Conservation (phyloP, 2,797 vertebrate species). For the Myioborus miniatus region DNA sequence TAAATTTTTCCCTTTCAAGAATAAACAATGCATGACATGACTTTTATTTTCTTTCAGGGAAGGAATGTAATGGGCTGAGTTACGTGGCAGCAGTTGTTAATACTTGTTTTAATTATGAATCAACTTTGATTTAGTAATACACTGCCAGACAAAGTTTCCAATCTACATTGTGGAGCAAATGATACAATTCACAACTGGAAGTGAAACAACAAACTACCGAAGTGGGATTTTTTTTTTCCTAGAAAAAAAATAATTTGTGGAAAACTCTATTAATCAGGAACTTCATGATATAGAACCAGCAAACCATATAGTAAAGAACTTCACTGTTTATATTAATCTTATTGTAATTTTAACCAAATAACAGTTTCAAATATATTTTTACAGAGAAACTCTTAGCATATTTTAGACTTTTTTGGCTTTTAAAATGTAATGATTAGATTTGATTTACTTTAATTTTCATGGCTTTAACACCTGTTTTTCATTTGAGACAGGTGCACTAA, state of each 20-base stretch:
- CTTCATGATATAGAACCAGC: not conserved
- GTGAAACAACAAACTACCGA: not conserved
- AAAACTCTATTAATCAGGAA: not conserved
- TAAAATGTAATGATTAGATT: not conserved
- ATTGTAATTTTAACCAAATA: not conserved
- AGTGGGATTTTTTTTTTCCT: not conserved
- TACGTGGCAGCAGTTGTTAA: not conserved
- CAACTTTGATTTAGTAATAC: not conserved
- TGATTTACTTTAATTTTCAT: not conserved
- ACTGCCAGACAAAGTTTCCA: not conserved
- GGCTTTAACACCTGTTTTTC: not conserved
- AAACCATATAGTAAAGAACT: not conserved
- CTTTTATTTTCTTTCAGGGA: constrained; percentile 17
- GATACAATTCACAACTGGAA: not conserved
- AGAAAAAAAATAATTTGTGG: not conserved
- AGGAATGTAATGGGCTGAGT: not conserved
- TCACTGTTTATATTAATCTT: not conserved
- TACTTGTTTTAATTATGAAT: constrained; percentile 26
- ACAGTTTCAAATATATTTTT: not conserved
- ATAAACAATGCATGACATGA: not conserved
- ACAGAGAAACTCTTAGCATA: not conserved
- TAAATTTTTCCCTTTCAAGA: constrained; percentile 17
- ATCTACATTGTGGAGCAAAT: not conserved
- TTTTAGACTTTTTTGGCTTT: not conserved
- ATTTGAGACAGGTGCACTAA: not conserved